Conservation (phyloP, 2,888 invertebrate genomes). For the Lissocephala sabroskyi region DNA sequence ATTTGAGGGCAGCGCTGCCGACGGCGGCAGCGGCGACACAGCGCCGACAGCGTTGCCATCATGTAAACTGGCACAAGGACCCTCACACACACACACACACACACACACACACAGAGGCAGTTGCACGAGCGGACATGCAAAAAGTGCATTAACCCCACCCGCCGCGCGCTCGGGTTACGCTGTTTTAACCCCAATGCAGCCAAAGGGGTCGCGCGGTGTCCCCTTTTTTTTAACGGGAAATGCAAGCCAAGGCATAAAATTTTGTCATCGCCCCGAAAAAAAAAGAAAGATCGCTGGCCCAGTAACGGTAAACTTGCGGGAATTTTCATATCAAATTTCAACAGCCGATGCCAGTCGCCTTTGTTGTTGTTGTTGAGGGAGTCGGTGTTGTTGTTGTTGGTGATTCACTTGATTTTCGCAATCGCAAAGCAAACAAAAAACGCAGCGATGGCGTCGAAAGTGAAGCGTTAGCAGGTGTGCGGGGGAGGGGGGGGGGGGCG, state of each 20-base stretch:
- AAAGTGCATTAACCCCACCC: constrained; percentile 55
- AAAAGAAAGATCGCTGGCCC: constrained; percentile 17
- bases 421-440: constrained; percentile 52
- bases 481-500: background rate
- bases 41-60: constrained; percentile 17
- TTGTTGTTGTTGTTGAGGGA: constrained; percentile 8
- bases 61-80: constrained; percentile 55
- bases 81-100: constrained; percentile 17
- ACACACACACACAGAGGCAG: constrained; percentile 18
- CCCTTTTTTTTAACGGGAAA: constrained; percentile 32
- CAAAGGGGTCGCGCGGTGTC: constrained; percentile 2
- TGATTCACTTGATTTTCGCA: constrained; percentile 41
- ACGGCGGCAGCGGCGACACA: constrained; percentile 10
- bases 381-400: background rate
- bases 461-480: constrained; percentile 34
- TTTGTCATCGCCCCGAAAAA: constrained; percentile 1
- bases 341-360: constrained; percentile 4
- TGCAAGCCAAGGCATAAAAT: constrained; percentile 51
- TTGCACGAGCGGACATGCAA: constrained; percentile 26
- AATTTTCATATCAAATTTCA: constrained; percentile 47
- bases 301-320: constrained; percentile 33
- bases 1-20: constrained; percentile 20
- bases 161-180: constrained; percentile 45
- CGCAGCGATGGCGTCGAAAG: constrained; percentile 63
- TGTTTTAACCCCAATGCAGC: constrained; percentile 27